Base-by-base conservation (phyloP, 2,113 vertebrate genomes). In the Odobenus rosmarus region DNA sequence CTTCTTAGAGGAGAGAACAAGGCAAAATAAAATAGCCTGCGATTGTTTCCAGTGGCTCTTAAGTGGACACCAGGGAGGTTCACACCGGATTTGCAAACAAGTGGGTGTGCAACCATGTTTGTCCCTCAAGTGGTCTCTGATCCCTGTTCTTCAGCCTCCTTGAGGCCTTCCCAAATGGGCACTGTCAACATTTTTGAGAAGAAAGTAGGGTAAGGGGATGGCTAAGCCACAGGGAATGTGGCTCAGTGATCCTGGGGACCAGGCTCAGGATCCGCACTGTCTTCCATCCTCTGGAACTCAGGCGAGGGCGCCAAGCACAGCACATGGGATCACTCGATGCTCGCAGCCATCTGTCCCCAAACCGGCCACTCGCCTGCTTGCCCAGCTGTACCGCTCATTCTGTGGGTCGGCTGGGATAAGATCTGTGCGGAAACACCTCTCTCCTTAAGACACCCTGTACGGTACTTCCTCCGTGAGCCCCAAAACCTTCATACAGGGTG, bases 261-360 rank as follows among this genome's bases (percentile, higher is more conserved):
- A 1, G 39, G 21, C n/a, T 23, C 13, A 15, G 16, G 24, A 0
- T 18, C 42, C 1, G 13, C 0, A 5, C 33, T 62, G 33, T 67
- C 3, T n/a, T 33, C 64, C 33, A 18, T 0, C 64, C 26, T 39
- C 88, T 57, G 57, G 36, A 4, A 26, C 62, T n/a, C 21, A 2
- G n/a, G 9, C 1, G 12, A 21, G 51, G 1, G 36, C 18, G 28
- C 18, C 5, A 1, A 2, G 24, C 18, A 11, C 24, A 23, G 33
- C 16, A 1, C 0, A 0, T 8, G 18, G n/a, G 61, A 1, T 36
- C 36, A 4, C 74, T 39, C 7, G 1, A 4, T 0, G 0, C 51
- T 76, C 26, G n/a, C 26, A 53, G 51, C 18, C 21, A 14, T 10
- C 31, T 55, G 49, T 39, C 31, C 49, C 28, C 62, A 72, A 61